Evolutionary conservation across 2,888 invertebrate genomes (phyloP), one percentile per base, ranked within the genome.

Genomic region (Agrilus cyanescens): DNA sequence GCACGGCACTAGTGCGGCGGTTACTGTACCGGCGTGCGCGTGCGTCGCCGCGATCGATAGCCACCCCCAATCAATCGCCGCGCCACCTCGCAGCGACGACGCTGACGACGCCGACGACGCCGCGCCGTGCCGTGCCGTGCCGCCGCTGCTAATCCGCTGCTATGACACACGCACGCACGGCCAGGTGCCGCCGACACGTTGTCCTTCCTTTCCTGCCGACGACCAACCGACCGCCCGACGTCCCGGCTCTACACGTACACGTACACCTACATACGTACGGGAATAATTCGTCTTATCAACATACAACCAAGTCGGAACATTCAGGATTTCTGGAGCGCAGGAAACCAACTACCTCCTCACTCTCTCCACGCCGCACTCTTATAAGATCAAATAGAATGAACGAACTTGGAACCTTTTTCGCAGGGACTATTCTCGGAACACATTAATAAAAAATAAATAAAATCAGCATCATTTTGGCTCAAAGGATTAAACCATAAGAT

Each of bases 1-100:
- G 63, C 63, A 63, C 63, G 63, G 62, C 65, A 63, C 62, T 62
- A 61, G 54, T 62, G 59, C 59, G 57, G 58, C 54, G 59, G 57
- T 25, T 25, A 10, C 59, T 55, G 54, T 55, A 53, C 49, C 53
- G 52, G 48, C 13, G 41, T 40, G 53, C 55, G 57, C 57, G 53
- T 43, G 65, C 68, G 63, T 67, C 61, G 58, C 63, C 63, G 59
- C 46, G 47, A 55, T 53, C 56, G 53, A 54, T 53, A 54, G 59
- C 63, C 63, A 58, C 56, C 58, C 50, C 61, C 58, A 54, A 62
- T 63, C 64, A 53, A 61, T 59, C 63, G 25, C 10, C 25, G 61
- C 61, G 66, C 66, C 63, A 62, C 63, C 61, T 57, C 53, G 53
- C 49, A 49, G 44, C 46, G 52, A 50, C 45, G 46, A 45, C 48